phyloP scores from a whole-genome alignment of 2,888 invertebrate genomes.

The Carterocephalus palaemon region DNA sequence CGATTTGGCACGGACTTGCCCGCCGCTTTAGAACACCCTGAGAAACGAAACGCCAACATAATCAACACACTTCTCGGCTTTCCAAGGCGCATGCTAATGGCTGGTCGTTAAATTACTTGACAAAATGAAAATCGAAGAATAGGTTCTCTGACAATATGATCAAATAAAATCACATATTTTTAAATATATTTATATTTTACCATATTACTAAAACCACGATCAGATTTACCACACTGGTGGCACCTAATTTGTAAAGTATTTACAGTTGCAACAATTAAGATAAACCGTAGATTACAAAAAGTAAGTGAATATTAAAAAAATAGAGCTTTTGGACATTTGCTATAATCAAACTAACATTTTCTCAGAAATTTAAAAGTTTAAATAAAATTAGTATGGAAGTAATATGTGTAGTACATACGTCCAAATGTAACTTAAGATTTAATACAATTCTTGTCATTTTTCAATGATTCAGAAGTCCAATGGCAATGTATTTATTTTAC shows the following conservation, averaged over 20 bases:
- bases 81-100: slow-evolving; percentile 86
- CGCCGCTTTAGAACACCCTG: slow-evolving; percentile 45
- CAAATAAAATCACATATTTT: slow-evolving; percentile 23
- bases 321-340: slow-evolving; percentile 7
- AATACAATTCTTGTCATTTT: too few relatives aligned
- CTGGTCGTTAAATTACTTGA: slow-evolving; percentile 75
- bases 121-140: slow-evolving; percentile 2
- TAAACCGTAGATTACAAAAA: slow-evolving; percentile 27
- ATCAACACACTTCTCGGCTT: slow-evolving; percentile 87
- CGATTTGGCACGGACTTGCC: slow-evolving; percentile 26
- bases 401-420: too few relatives aligned
- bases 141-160: slow-evolving; percentile 4
- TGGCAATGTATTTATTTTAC: too few relatives aligned
- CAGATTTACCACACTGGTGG: slow-evolving; percentile 29
- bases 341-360: not conserved
- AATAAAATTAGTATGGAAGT: not conserved
- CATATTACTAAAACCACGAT: slow-evolving; percentile 33
- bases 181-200: slow-evolving; percentile 39
- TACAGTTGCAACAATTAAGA: slow-evolving; percentile 30
- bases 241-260: slow-evolving; percentile 31
- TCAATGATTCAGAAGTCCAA: too few relatives aligned
- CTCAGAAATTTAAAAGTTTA: not conserved
- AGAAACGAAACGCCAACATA: slow-evolving; percentile 84
- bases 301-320: slow-evolving; percentile 26
- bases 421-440: too few relatives aligned